phyloP scores from a whole-genome alignment of 2,113 vertebrate species.

The Rhinichthys klamathensis region DNA sequence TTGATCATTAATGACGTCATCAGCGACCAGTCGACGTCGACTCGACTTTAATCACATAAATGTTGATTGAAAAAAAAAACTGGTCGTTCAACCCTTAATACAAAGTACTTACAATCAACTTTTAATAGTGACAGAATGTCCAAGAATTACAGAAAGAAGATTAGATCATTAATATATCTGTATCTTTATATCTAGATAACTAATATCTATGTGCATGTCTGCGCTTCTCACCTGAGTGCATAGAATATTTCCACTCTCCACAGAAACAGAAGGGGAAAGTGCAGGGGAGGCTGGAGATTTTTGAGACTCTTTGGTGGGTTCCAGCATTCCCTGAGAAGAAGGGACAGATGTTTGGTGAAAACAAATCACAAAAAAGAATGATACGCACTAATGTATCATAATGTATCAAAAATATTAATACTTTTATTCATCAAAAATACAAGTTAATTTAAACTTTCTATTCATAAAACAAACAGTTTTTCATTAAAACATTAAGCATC shows the following conservation, averaged over 20 bases:
- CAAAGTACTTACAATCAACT: not conserved
- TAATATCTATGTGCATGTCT: not conserved
- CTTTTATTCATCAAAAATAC: too few species aligned
- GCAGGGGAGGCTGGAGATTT: slow-evolving; percentile 82
- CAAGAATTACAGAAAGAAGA: not conserved
- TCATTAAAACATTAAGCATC: too few species aligned
- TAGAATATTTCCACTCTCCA: slow-evolving; percentile 64
- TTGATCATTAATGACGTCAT: too few species aligned
- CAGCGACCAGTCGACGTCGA: too few species aligned
- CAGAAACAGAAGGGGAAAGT: slow-evolving; percentile 82
- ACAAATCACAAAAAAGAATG: too few species aligned
- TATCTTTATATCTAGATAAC: not conserved
- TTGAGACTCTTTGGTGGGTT: slow-evolving; percentile 91
- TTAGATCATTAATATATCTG: not conserved
- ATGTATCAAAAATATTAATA: too few species aligned
- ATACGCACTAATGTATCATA: too few species aligned
- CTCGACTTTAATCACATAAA: too few species aligned
- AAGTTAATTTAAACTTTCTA: too few species aligned
- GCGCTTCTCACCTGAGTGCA: slow-evolving; percentile 76
- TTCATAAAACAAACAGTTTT: too few species aligned
- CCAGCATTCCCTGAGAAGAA: slow-evolving; percentile 84
- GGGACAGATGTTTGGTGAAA: not conserved
- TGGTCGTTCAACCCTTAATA: too few species aligned
- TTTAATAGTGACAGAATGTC: not conserved
- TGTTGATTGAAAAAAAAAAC: too few species aligned